These are phyloP conservation scores for Gadus macrocephalus DNA, from an alignment of 2,113 vertebrate species.

Conservation along the genomic window DNA sequence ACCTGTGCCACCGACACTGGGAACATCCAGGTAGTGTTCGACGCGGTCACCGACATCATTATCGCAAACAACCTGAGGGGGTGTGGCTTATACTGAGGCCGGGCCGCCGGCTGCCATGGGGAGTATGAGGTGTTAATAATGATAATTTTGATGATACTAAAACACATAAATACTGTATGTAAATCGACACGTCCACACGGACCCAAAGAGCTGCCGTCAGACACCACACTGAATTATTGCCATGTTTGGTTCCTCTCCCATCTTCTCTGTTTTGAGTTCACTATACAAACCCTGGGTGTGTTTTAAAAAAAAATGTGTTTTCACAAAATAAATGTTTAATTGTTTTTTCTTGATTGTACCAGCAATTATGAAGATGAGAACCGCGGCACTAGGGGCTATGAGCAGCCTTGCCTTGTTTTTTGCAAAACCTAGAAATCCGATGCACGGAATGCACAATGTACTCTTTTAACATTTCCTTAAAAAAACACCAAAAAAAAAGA, in stretches of 20 bases:
- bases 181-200: conserved; percentile 70
- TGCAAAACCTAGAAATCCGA: conserved; percentile 28
- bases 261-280: conserved; percentile 51
- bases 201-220: conserved; percentile 73
- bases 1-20: conserved; percentile 98
- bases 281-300: conserved; percentile 26
- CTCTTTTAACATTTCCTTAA: conserved; percentile 26
- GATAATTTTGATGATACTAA: conserved; percentile 67
- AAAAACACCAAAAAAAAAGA: conserved; percentile 7
- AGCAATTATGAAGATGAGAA: conserved; percentile 34
- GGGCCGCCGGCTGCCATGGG: conserved; percentile 53
- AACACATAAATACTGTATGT: conserved; percentile 64
- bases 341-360: conserved; percentile 44
- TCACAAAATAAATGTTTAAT: conserved; percentile 54
- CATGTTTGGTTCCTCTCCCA: conserved; percentile 60
- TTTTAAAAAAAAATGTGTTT: conserved; percentile 37
- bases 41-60: conserved; percentile 98
- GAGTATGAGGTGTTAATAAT: conserved; percentile 67
- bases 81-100: conserved; percentile 91
- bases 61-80: conserved; percentile 98
- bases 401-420: conserved; percentile 38
- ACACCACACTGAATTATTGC: conserved; percentile 64
- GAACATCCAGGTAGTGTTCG: conserved; percentile 98
- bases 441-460: conserved; percentile 19
- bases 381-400: conserved; percentile 36